Evolutionary conservation across 1,140 invertebrate species (phyloP), one percentile per base, ranked within the genome.

Genomic region (Temnothorax curvispinosus): DNA sequence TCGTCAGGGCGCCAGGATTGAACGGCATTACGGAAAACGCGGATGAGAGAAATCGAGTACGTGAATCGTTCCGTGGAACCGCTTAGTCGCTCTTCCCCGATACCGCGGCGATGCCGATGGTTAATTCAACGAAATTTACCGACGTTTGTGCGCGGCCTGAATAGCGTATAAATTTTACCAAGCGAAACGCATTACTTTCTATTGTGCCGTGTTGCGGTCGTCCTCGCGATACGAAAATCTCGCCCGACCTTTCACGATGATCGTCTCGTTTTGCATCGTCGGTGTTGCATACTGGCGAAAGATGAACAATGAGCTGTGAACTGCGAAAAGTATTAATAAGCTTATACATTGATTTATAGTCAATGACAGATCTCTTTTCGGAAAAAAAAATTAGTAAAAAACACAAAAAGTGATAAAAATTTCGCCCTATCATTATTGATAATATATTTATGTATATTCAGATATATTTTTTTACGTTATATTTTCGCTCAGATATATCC

Each of bases 61-160:
- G 80, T 84, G 80, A 84, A 84, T 84, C 80, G 80, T 75, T 84
- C 80, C 80, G 80, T 74, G 69, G 80, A 84, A 84, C 80, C 80
- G 80, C 80, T 84, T 84, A 84, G 80, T 84, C 69, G 80, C 69
- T 84, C 80, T 75, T 84, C 54, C 80, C 80, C 80, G 80, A 84
- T 84, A 84, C 80, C 80, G 54, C 69, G 69, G 44, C 80, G 69
- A 27, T 1, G 27, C 27, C 27, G 27, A 84, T 84, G 69, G 80
- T 84, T 84, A 84, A 84, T 84, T 84, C 80, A 84, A 84, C 80
- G 69, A 69, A 84, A 84, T 84, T 84, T 84, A 84, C 80, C 80
- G 80, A 84, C 80, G 80, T 84, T 84, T 84, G 80, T 84, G 80
- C 69, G 80, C 80, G 69, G 80, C 52, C 32, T 84, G 80, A 84